Evolutionary conservation across 2,797 vertebrate genomes (phyloP), one percentile per base, ranked within the genome.

Genomic region (Benthosema pterotum): DNA sequence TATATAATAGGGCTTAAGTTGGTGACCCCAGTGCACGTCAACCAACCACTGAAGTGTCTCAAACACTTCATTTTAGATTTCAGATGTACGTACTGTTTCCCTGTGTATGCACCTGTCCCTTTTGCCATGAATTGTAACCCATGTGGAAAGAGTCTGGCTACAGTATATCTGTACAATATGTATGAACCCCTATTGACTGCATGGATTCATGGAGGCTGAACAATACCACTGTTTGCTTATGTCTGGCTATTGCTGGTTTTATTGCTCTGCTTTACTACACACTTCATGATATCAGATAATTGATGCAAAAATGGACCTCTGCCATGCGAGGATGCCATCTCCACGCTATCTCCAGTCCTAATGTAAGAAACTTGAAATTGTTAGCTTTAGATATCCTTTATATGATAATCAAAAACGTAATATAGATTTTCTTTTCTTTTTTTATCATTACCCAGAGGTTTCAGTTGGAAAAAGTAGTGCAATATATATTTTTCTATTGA

Each of bases 401-500:
- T 72, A 83, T 56, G 77, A 77, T 83, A 80, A 88, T 84, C 84
- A 50, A 50, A 77, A 68, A 70, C 67, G 13, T 52, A 60, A 54
- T 64, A 55, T 64, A 55, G 77, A 77, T 76, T 79, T 63, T 77
- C 54, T 79, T 79, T 75, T 67, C 46, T 65, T 75, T 75, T 57
- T 79, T 79, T 75, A 65, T 42, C 66, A 74, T 75, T 62, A 84
- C 78, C 77, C 77, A 70, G 74, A 63, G 71, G 79, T 87, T 87
- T 88, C 68, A 83, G 63, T 87, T 79, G 74, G 74, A 87, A 87
- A 87, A 79, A 89, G 75, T 85, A 88, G 88, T 91, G 88, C 88
- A 89, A 91, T 91, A 91, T 93, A 90, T 93, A 90, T 92, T 92
- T 91, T 92, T 92, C 76, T 93, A 89, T 89, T 86, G 49, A 86